Conservation (phyloP, 2,113 vertebrate species). For the Platysteira castanea region DNA sequence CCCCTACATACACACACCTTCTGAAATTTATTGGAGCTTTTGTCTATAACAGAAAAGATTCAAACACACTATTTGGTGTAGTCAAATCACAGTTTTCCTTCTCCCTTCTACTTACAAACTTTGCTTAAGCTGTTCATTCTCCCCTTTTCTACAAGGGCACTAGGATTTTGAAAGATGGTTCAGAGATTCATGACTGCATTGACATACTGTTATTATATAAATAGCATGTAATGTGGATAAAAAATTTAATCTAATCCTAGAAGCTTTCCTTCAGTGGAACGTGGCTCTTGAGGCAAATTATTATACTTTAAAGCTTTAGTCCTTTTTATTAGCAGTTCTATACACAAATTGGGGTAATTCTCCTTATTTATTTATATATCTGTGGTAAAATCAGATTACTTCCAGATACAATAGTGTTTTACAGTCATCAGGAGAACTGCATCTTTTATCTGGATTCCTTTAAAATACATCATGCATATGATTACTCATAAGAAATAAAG, state of each 20-base stretch:
- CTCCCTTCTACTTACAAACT: background rate
- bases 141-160: background rate
- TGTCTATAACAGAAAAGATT: background rate
- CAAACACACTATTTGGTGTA: background rate
- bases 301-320: background rate
- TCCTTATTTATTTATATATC: background rate
- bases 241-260: background rate
- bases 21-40: background rate
- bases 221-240: background rate
- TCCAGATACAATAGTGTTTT: background rate
- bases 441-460: background rate
- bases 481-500: slow-evolving; percentile 5
- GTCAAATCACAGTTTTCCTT: background rate
- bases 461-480: background rate
- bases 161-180: background rate
- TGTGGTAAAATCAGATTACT: background rate
- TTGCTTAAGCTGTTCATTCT: background rate
- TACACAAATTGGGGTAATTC: background rate
- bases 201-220: background rate
- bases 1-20: background rate
- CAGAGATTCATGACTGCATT: background rate
- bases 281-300: background rate
- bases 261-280: background rate
- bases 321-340: background rate
- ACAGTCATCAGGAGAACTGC: background rate